Percentiles rank a stretch among this genome's conserved stretches.
These are phyloP conservation scores for Cervus canadensis DNA, from an alignment of 2,113 vertebrate genomes.

Conservation along the genomic window DNA sequence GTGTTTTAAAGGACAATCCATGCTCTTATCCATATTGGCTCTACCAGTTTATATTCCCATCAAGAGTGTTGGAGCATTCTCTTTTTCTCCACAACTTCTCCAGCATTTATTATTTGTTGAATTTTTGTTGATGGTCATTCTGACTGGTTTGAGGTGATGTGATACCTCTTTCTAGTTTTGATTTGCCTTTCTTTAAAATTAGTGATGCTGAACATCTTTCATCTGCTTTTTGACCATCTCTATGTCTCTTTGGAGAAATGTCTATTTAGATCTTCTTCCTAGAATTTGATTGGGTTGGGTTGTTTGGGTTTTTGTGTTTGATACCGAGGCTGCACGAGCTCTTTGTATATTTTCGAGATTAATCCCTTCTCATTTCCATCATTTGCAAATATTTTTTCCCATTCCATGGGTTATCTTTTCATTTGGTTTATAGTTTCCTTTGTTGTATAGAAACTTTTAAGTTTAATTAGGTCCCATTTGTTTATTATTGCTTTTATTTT, in stretches of 20 bases:
- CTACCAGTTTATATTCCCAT: neutral
- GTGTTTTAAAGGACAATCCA: neutral
- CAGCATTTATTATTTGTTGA: neutral
- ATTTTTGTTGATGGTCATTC: neutral
- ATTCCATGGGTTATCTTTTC: neutral
- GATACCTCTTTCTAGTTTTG: neutral
- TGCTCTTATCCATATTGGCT: neutral
- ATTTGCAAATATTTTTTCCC: neutral
- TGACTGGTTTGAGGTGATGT: neutral
- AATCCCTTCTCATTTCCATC: neutral
- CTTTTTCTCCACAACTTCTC: neutral
- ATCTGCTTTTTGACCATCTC: neutral
- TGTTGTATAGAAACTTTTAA: neutral
- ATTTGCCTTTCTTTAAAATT: neutral
- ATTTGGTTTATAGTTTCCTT: neutral
- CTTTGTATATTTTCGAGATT: neutral
- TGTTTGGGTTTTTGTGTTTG: neutral
- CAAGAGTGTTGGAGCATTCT: neutral
- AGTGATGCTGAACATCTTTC: neutral
- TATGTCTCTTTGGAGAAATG: neutral
- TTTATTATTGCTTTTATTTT: neutral
- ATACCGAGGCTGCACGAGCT: neutral
- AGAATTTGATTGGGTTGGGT: neutral
- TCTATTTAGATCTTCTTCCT: neutral
- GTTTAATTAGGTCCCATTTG: neutral